Conservation (phyloP, 1,140 invertebrate genomes). For the Drosophila punjabiensis region DNA sequence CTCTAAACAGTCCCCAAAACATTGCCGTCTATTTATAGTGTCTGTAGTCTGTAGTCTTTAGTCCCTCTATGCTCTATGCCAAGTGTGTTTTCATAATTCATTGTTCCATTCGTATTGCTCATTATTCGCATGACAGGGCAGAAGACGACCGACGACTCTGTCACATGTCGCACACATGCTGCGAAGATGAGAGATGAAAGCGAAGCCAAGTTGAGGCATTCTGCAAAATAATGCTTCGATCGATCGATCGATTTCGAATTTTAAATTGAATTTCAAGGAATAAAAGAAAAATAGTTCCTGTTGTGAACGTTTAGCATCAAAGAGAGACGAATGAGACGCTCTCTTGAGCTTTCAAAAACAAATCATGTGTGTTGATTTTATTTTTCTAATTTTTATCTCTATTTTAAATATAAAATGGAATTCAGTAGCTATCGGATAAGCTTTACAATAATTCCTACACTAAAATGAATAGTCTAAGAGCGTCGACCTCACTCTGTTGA, state of each 20-base stretch:
- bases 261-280: not conserved
- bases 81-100: conserved; percentile 35
- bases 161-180: conserved; percentile 46
- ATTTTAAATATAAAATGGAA: not conserved
- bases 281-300: too few species aligned
- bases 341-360: too few species aligned
- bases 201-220: not conserved
- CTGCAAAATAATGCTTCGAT: conserved; percentile 7
- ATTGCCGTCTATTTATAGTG: conserved; percentile 26
- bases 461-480: not conserved
- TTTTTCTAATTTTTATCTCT: too few species aligned
- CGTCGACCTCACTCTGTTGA: too few species aligned
- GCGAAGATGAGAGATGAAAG: conserved; percentile 32
- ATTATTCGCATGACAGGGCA: conserved; percentile 40
- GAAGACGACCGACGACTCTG: conserved; percentile 12
- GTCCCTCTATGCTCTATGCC: not conserved
- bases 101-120: conserved; percentile 37
- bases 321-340: too few species aligned
- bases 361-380: too few species aligned
- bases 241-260: not conserved
- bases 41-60: not conserved
- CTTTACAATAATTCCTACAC: not conserved
- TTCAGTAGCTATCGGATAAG: too few species aligned
- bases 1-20: conserved; percentile 10
- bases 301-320: too few species aligned